These are phyloP conservation scores for Esox niger DNA, from an alignment of 2,113 vertebrate genomes.

Conservation along the genomic window DNA sequence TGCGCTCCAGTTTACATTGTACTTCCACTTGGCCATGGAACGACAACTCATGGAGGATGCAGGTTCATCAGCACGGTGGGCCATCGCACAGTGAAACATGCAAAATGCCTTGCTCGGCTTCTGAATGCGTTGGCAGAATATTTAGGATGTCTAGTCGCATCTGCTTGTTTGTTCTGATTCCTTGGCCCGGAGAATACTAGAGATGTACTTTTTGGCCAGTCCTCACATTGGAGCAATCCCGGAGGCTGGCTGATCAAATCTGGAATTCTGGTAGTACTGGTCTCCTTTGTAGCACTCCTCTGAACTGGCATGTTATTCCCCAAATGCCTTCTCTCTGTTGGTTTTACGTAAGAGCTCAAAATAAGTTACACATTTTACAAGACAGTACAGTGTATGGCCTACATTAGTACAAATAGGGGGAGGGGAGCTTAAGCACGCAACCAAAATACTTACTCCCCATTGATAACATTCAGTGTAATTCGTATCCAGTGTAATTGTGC, in stretches of 20 bases:
- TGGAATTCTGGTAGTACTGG: slow-evolving; percentile 40
- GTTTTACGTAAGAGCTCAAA: slow-evolving; percentile 45
- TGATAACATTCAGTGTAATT: slow-evolving; percentile 33
- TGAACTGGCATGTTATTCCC: slow-evolving; percentile 40
- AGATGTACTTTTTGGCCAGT: slow-evolving; percentile 23
- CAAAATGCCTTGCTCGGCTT: slow-evolving; percentile 6
- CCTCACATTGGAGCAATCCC: slow-evolving; percentile 26
- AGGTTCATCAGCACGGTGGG: neutral
- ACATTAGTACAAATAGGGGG: slow-evolving; percentile 16
- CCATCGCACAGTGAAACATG: too few relatives aligned
- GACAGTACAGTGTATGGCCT: slow-evolving; percentile 38
- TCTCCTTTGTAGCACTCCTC: slow-evolving; percentile 23
- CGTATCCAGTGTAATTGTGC: neutral
- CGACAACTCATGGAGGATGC: slow-evolving; percentile 8
- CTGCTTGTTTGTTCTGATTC: slow-evolving; percentile 1
- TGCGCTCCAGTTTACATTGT: slow-evolving; percentile 21
- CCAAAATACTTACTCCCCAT: slow-evolving; percentile 28
- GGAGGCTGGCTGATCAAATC: slow-evolving; percentile 40
- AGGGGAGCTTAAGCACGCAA: slow-evolving; percentile 11
- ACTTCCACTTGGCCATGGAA: slow-evolving; percentile 21
- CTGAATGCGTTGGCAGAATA: too few relatives aligned
- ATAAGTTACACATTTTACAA: slow-evolving; percentile 46
- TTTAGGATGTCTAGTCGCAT: neutral
- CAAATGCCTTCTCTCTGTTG: slow-evolving; percentile 40
- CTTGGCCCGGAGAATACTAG: slow-evolving; percentile 23